Evolutionary conservation across 2,113 vertebrate species (phyloP).

Genomic region (Eubucco bourcierii): DNA sequence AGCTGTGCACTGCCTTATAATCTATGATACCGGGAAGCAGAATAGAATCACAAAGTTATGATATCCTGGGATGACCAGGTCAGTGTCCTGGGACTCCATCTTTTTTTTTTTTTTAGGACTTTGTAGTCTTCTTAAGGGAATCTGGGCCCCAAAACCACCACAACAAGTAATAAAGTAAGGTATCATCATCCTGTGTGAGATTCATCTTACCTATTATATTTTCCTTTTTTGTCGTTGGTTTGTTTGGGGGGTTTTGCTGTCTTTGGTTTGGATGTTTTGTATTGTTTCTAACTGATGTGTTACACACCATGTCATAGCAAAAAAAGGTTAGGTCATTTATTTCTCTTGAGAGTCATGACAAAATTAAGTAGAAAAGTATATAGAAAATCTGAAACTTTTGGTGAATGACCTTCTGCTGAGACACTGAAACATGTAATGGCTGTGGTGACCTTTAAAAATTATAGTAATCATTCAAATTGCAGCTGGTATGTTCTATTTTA

Average conservation of each 20-base stretch:
- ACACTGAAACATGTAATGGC: neutral
- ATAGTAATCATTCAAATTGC: neutral
- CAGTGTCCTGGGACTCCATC: too few species aligned
- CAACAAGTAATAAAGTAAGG: neutral
- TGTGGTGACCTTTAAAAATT: neutral
- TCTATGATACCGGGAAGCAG: too few species aligned
- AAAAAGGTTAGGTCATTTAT: rapidly evolving
- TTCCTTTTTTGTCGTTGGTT: neutral
- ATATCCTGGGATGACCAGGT: too few species aligned
- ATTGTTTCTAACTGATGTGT: neutral
- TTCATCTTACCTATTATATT: neutral
- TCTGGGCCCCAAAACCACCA: too few species aligned
- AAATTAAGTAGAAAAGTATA: neutral
- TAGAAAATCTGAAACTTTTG: neutral
- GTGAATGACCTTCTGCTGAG: neutral
- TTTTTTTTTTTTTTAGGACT: too few species aligned
- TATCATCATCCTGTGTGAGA: neutral
- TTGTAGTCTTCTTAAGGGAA: too few species aligned
- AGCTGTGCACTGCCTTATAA: too few species aligned
- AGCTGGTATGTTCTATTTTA: neutral
- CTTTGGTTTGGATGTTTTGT: neutral
- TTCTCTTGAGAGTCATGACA: neutral
- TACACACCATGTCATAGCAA: rapidly evolving
- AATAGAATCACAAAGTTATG: too few species aligned
- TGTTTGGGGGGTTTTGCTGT: neutral